Conservation (phyloP, 2,797 vertebrate species). For the Petrocephalus sullivani region DNA sequence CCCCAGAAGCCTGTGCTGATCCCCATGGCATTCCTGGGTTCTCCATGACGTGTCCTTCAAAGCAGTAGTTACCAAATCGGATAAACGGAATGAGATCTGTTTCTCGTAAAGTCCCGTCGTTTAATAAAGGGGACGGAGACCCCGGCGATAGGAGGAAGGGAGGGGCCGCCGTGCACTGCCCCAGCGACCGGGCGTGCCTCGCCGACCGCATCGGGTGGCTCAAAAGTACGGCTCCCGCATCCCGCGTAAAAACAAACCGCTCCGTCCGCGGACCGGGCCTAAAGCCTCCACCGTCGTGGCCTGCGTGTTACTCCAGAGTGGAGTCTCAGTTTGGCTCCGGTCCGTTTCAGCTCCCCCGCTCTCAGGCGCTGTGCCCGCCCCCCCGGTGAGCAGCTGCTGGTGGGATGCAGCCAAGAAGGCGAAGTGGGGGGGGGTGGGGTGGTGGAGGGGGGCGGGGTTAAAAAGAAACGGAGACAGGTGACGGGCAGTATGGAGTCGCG, state of each 20-base stretch:
- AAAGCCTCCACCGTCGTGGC: constrained; percentile 24
- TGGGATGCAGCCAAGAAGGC: constrained; percentile 56
- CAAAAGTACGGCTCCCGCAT: constrained; percentile 42
- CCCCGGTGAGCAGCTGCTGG: constrained; percentile 47
- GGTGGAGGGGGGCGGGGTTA: constrained; percentile 48
- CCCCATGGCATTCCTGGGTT: constrained; percentile 22
- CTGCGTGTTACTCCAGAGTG: constrained; percentile 42
- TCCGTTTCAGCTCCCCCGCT: constrained; percentile 38
- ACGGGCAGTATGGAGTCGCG: constrained; percentile 70
- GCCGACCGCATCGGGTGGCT: constrained; percentile 25
- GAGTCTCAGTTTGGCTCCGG: constrained; percentile 42
- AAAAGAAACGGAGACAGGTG: constrained; percentile 50
- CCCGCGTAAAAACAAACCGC: constrained; percentile 33
- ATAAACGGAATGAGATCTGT: constrained; percentile 48
- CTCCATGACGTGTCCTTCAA: constrained; percentile 31
- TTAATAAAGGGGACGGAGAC: constrained; percentile 29
- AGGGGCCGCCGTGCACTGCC: constrained; percentile 22
- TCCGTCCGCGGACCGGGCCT: constrained; percentile 28
- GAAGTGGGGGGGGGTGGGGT: constrained; percentile 32
- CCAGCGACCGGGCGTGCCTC: constrained; percentile 32
- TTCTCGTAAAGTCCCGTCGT: constrained; percentile 35
- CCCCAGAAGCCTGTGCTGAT: constrained; percentile 34
- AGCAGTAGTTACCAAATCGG: constrained; percentile 45
- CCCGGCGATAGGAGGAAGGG: constrained; percentile 15
- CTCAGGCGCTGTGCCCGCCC: constrained; percentile 31